Percentiles rank a stretch among this genome's conserved stretches.
phyloP scores from a whole-genome alignment of 2,888 invertebrate genomes.

The Sycophila texana region DNA sequence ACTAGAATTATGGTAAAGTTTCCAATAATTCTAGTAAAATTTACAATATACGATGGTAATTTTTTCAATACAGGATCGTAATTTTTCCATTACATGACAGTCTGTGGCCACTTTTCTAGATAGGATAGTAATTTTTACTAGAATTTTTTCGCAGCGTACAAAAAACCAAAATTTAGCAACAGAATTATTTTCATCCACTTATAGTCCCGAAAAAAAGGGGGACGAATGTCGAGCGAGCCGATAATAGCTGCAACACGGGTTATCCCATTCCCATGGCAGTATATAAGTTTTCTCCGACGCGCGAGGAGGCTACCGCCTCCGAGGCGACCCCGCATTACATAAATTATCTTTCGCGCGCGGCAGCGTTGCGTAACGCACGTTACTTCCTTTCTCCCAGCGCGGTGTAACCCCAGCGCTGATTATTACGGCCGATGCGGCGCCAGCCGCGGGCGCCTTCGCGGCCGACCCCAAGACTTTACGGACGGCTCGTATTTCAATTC shows the following conservation, averaged over 20 bases:
- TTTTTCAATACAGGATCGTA: no score
- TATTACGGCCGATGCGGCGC: not conserved
- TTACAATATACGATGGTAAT: no score
- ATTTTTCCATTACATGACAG: no score
- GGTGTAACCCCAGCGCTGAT: not conserved
- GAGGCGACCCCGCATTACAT: constrained; percentile 5
- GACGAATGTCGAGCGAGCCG: constrained; percentile 7
- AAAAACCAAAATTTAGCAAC: not conserved
- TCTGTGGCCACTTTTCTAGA: no score
- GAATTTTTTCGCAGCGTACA: not conserved
- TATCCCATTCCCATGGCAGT: constrained; percentile 14
- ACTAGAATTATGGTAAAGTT: no score
- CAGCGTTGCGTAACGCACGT: constrained; percentile 19
- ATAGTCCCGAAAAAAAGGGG: not conserved
- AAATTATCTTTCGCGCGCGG: constrained; percentile 13
- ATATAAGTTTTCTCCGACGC: not conserved
- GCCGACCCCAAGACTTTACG: constrained; percentile 10
- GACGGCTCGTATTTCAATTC: constrained; percentile 39
- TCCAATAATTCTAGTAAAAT: no score
- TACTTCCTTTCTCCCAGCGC: not conserved
- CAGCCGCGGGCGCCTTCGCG: not conserved
- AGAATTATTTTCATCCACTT: not conserved
- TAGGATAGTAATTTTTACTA: no score
- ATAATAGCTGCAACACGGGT: constrained; percentile 9
- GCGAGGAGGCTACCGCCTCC: constrained; percentile 3